Percentiles rank a stretch among this genome's conserved stretches.
Evolutionary conservation across 2,797 vertebrate species (phyloP).

Genomic region (Chloroceryle amazona): DNA sequence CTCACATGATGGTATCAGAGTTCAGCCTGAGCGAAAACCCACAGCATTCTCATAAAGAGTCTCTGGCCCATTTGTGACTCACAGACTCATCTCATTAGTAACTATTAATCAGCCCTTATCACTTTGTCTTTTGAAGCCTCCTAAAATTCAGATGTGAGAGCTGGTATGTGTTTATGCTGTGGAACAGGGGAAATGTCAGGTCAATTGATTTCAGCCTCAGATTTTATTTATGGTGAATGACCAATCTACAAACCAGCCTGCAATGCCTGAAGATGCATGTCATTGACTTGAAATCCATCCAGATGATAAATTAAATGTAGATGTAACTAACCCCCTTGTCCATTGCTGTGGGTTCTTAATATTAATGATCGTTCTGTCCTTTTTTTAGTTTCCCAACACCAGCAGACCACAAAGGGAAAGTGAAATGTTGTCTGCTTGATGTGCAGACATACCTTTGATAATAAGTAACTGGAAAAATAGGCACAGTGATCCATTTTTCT

Average conservation of each 20-base stretch:
- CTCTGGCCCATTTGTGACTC: background rate
- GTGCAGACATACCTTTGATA: background rate
- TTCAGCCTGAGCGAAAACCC: background rate
- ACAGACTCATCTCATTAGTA: background rate
- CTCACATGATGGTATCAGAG: background rate
- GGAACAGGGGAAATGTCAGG: background rate
- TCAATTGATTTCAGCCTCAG: background rate
- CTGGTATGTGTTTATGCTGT: background rate
- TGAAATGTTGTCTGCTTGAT: background rate
- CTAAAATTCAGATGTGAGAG: background rate
- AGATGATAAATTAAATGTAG: background rate
- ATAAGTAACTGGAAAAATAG: background rate
- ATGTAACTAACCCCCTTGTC: background rate
- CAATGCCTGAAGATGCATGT: background rate
- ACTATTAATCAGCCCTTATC: background rate
- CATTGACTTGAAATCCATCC: background rate
- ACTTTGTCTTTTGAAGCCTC: background rate
- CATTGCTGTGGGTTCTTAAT: background rate
- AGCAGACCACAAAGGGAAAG: background rate
- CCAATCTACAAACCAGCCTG: background rate
- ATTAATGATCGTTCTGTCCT: background rate
- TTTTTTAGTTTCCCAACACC: background rate
- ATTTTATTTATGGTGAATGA: conserved; percentile 13
- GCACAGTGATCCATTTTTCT: background rate
- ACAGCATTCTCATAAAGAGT: background rate